Conservation (phyloP, 2,888 invertebrate genomes). For the Mesopsocus fuscifrons region DNA sequence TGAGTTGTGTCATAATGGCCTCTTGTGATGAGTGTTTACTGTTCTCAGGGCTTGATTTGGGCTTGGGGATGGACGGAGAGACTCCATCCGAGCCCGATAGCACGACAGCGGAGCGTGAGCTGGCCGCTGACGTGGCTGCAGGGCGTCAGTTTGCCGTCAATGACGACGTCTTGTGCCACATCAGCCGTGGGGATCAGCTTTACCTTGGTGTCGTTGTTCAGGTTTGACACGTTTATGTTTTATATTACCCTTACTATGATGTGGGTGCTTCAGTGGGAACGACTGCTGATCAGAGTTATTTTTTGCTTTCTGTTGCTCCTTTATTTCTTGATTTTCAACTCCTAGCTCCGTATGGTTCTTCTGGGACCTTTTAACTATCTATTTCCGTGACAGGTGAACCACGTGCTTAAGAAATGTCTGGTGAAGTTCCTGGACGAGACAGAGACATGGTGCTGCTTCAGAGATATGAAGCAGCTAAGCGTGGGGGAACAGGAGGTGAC, state of each 20-base stretch:
- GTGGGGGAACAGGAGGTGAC: not conserved
- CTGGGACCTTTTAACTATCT: no score
- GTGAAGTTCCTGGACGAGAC: slow-evolving; percentile 1
- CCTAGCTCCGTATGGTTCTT: no score
- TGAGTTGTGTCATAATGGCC: no score
- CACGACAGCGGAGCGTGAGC: not conserved
- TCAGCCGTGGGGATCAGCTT: not conserved
- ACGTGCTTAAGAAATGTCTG: not conserved
- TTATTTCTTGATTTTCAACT: no score
- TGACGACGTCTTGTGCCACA: not conserved
- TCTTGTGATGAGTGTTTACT: no score
- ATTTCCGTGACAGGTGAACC: no score
- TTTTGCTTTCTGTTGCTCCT: no score
- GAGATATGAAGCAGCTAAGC: not conserved
- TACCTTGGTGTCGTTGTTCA: not conserved
- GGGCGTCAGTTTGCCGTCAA: not conserved
- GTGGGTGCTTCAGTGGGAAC: no score
- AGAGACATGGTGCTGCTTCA: slow-evolving; percentile 1
- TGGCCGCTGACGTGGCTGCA: not conserved
- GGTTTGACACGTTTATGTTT: slow-evolving; percentile 1
- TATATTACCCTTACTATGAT: not conserved
- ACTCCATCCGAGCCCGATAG: slow-evolving; percentile 4
- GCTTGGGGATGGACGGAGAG: not conserved
- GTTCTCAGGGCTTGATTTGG: no score
- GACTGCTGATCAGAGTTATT: no score